A percentile compares a stretch with the other conserved stretches of the same genome.
phyloP scores from a whole-genome alignment of 2,113 vertebrate genomes.

The Anthoscopus minutus region DNA sequence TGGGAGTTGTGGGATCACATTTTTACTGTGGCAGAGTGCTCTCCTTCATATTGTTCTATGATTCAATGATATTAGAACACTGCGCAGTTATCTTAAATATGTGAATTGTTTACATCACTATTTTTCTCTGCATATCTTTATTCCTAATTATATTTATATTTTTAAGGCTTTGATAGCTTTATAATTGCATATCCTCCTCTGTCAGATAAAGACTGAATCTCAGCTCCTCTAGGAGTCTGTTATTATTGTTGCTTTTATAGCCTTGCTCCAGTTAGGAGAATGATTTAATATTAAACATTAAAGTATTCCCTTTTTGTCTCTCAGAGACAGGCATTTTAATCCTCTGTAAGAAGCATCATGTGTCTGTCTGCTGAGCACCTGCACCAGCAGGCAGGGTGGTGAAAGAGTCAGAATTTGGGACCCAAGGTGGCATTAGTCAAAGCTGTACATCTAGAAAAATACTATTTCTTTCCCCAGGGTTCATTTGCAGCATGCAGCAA shows the following conservation, averaged over 20 bases:
- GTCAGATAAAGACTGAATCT: slow-evolving; percentile 61
- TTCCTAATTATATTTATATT: slow-evolving; percentile 67
- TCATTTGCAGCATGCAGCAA: neutral
- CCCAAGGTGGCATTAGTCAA: neutral
- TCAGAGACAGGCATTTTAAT: slow-evolving; percentile 42
- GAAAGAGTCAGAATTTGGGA: neutral
- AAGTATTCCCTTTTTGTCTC: slow-evolving; percentile 52
- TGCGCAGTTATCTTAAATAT: neutral
- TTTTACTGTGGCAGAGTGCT: neutral
- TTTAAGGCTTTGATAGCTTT: slow-evolving; percentile 63
- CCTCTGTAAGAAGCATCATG: neutral
- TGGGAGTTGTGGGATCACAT: neutral
- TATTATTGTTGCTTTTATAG: slow-evolving; percentile 66
- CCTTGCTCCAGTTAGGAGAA: slow-evolving; percentile 54
- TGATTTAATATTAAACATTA: slow-evolving; percentile 65
- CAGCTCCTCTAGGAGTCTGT: slow-evolving; percentile 51
- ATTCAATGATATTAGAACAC: neutral
- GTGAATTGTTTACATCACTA: slow-evolving; percentile 7
- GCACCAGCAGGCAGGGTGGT: neutral
- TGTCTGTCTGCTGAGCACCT: neutral
- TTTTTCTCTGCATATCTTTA: slow-evolving; percentile 40
- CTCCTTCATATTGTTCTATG: neutral
- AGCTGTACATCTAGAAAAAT: neutral
- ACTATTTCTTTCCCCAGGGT: neutral
- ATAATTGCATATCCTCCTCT: slow-evolving; percentile 57